A percentile compares a stretch with the other conserved stretches of the same genome.
phyloP scores from a whole-genome alignment of 2,113 vertebrate genomes.

The Terrapene triunguis region DNA sequence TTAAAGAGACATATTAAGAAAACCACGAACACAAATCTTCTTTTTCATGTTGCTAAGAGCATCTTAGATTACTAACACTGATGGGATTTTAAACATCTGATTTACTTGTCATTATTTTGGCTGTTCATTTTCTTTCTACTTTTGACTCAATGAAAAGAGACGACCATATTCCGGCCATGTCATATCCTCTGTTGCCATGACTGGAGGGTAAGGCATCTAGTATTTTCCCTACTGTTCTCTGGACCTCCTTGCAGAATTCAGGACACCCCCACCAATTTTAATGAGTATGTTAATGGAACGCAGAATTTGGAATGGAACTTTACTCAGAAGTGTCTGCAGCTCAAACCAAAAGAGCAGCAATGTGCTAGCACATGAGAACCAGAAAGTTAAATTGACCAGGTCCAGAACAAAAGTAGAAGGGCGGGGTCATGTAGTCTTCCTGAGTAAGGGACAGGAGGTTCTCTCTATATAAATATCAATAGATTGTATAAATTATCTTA shows the following conservation, averaged over 20 bases:
- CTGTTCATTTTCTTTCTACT: not conserved
- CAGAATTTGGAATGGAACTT: not conserved
- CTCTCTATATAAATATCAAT: not conserved
- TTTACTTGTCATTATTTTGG: not conserved
- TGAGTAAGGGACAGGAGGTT: not conserved
- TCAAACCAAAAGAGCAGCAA: not conserved
- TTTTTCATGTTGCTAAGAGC: not conserved
- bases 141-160: not conserved
- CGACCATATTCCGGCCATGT: not conserved
- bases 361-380: not conserved
- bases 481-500: not conserved
- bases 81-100: not conserved
- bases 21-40: not conserved
- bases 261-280: not conserved
- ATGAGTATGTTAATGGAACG: not conserved
- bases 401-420: not conserved
- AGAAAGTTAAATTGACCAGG: not conserved
- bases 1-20: not conserved
- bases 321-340: not conserved
- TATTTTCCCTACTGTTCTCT: not conserved
- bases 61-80: not conserved
- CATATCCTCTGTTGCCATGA: accelerated
- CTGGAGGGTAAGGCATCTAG: not conserved
- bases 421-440: not conserved
- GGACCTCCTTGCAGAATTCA: not conserved